Evolutionary conservation across 2,113 vertebrate species (phyloP), one percentile per base, ranked within the genome.

Genomic region (Epinephelus cyanopodus): DNA sequence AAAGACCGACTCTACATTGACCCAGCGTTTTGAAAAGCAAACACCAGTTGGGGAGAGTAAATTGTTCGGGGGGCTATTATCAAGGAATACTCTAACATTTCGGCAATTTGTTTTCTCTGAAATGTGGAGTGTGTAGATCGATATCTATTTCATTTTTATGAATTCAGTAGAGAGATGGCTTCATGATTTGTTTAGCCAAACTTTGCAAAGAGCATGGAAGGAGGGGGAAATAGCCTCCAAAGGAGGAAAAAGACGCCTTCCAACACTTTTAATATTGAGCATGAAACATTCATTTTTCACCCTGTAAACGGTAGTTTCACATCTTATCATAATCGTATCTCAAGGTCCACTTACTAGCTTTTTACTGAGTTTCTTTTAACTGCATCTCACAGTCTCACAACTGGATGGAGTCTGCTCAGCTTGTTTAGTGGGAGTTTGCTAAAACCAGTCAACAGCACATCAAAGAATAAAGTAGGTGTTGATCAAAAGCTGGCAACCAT

Each of bases 141-240:
- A 82, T 86, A 78, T 65, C 48, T 52, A 69, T 74, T 78, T 74
- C 11, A 45, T 82, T 60, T 52, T 52, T 64, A 67, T 45, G 42
- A 78, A 57, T 68, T 69, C 68, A 68, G 27, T 5, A 18, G 37
- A 82, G 25, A 64, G 4, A 61, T 4, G n/a, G 53, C 9, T 7
- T 54, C 9, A 2, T 19, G 52, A 63, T 74, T 61, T 81, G 19
- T 81, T 78, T 52, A 25, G 62, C 68, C 10, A 15, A 48, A 66
- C 33, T 33, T 37, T 19, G 42, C 42, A 29, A 29, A 53, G 61
- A 70, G 17, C 25, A 45, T 6, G 45, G 7, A 15, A 25, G 14
- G 14, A 47, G 33, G 13, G 23, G 52, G 9, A 65, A 65, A 48
- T 7, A n/a, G 27, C 13, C 4, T 57, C 50, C 6, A 48, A 15